Conservation (phyloP, 1,140 invertebrate genomes). For the Lepeophtheirus salmonis region DNA sequence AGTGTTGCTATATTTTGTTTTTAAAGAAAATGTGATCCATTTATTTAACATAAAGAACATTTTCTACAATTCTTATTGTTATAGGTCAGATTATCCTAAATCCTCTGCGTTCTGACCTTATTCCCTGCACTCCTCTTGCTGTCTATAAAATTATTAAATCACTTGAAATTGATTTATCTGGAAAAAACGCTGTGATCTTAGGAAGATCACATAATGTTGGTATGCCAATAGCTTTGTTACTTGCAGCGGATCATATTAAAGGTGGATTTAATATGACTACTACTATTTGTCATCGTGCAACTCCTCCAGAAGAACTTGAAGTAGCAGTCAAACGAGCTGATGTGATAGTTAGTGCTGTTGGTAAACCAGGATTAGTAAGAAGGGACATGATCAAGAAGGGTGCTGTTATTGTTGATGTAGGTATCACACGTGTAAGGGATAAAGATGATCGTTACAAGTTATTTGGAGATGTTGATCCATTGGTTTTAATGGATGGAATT, state of each 20-base stretch:
- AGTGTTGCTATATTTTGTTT: too few species aligned
- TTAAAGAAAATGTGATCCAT: too few species aligned
- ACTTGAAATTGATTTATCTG: constrained; percentile 52
- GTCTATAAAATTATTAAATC: constrained; percentile 52
- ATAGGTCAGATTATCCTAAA: too few species aligned
- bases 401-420: constrained; percentile 69
- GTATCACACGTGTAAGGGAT: constrained; percentile 52
- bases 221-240: constrained; percentile 56
- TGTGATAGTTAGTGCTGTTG: constrained; percentile 57
- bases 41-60: too few species aligned
- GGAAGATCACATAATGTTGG: constrained; percentile 77
- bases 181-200: constrained; percentile 66
- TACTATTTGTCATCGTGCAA: constrained; percentile 67
- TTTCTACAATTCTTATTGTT: too few species aligned
- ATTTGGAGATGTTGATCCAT: constrained; percentile 24
- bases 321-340: constrained; percentile 50
- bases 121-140: constrained; percentile 65
- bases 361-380: constrained; percentile 55
- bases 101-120: too few species aligned
- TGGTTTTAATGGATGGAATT: constrained; percentile 43
- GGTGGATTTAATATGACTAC: constrained; percentile 58
- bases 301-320: constrained; percentile 50
- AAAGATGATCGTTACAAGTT: constrained; percentile 41
- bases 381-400: constrained; percentile 70
- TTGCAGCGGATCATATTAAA: constrained; percentile 51